phyloP scores from a whole-genome alignment of 2,113 vertebrate genomes.

The Bungarus multicinctus region DNA sequence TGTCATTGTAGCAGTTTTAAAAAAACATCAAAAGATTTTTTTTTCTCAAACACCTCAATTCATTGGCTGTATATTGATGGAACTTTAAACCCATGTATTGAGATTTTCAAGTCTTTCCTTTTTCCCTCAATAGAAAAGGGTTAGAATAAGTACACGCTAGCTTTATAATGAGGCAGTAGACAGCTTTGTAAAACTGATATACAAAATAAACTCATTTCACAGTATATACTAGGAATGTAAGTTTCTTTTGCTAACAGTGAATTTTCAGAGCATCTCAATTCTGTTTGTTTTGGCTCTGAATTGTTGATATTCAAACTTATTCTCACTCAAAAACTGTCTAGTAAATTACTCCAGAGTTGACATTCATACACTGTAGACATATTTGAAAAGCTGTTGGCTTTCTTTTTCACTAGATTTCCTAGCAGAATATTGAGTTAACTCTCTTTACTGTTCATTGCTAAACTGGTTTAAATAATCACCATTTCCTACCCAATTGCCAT shows the following conservation, averaged over 20 bases:
- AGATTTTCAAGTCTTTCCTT: background rate
- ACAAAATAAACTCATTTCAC: background rate
- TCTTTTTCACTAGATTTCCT: background rate
- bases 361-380: background rate
- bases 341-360: background rate
- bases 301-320: background rate
- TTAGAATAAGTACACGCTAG: background rate
- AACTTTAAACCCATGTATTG: background rate
- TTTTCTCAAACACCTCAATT: background rate
- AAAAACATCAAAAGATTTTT: background rate
- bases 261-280: background rate
- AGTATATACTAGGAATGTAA: background rate
- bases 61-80: background rate
- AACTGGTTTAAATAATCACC: background rate
- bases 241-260: background rate
- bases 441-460: background rate
- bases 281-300: background rate
- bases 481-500: background rate
- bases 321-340: background rate
- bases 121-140: background rate
- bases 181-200: background rate
- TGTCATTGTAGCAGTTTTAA: background rate
- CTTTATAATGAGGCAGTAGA: background rate
- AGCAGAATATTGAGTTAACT: background rate
- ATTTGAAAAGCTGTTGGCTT: background rate